Percentiles rank a stretch among this genome's conserved stretches.
Conservation (phyloP, 2,113 vertebrate species). For the Gadus macrocephalus region DNA sequence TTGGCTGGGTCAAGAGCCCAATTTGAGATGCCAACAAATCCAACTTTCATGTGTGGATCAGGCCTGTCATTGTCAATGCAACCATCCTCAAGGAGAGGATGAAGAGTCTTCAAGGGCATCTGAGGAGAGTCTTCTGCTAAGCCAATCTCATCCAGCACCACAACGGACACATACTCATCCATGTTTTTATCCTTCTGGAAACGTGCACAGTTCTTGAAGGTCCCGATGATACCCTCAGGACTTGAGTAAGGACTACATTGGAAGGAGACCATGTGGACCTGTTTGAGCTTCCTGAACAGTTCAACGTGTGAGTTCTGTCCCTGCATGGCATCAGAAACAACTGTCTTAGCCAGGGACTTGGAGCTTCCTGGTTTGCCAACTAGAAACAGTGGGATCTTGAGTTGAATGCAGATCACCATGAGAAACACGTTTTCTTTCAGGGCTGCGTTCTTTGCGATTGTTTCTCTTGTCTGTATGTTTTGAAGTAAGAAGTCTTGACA, state of each 20-base stretch:
- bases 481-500: constrained; percentile 69
- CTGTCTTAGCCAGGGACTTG: constrained; percentile 78
- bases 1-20: constrained; percentile 81
- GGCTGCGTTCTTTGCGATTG: constrained; percentile 70
- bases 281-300: constrained; percentile 69
- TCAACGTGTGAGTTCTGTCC: constrained; percentile 61
- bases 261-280: constrained; percentile 77
- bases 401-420: constrained; percentile 76
- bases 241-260: constrained; percentile 81
- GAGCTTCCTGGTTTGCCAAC: constrained; percentile 80
- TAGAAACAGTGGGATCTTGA: constrained; percentile 76
- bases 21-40: constrained; percentile 79
- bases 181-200: constrained; percentile 76
- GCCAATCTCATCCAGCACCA: constrained; percentile 77
- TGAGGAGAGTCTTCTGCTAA: constrained; percentile 78
- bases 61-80: constrained; percentile 73
- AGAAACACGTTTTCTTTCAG: constrained; percentile 80
- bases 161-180: constrained; percentile 74
- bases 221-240: constrained; percentile 75
- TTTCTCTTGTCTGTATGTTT: constrained; percentile 62
- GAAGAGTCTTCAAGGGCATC: constrained; percentile 77
- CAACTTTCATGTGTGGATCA: constrained; percentile 72
- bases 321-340: constrained; percentile 74
- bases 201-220: constrained; percentile 73
- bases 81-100: constrained; percentile 77